Conservation (phyloP, 2,797 vertebrate genomes). For the Apogon talboti region DNA sequence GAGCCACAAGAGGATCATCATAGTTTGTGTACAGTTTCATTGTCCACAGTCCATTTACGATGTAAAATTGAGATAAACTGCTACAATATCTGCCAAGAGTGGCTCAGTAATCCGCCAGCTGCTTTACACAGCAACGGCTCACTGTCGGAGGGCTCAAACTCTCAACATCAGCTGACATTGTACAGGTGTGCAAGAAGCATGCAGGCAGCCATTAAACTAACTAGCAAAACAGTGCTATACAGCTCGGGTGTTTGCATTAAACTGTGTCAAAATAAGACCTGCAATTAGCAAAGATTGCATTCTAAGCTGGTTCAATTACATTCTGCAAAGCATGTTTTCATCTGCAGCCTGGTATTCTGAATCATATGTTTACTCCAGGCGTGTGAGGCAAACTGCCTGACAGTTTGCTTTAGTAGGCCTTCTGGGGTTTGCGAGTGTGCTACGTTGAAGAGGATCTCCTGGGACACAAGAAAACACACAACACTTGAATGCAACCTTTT, state of each 20-base stretch:
- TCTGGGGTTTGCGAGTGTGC: conserved; percentile 1
- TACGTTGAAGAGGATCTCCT: conserved; percentile 23
- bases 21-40: conserved; percentile 59
- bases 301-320: conserved; percentile 49
- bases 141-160: conserved; percentile 26
- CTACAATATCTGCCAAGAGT: conserved; percentile 48
- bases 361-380: conserved; percentile 38
- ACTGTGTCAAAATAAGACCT: conserved; percentile 29
- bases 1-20: conserved; percentile 46
- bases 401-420: conserved; percentile 25
- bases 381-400: conserved; percentile 13
- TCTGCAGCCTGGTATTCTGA: conserved; percentile 30
- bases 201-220: conserved; percentile 47
- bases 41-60: conserved; percentile 60
- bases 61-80: conserved; percentile 66
- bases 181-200: conserved; percentile 53
- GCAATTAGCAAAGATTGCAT: conserved; percentile 40
- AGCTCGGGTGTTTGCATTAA: conserved; percentile 31
- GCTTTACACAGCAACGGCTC: conserved; percentile 43
- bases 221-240: conserved; percentile 15
- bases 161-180: conserved; percentile 27
- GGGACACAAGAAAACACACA: conserved; percentile 27
- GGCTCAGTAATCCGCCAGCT: conserved; percentile 61
- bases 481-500: conserved; percentile 40
- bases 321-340: conserved; percentile 51